Evolutionary conservation across 2,113 vertebrate genomes (phyloP), one percentile per base, ranked within the genome.

Genomic region (Zosterops borbonicus): DNA sequence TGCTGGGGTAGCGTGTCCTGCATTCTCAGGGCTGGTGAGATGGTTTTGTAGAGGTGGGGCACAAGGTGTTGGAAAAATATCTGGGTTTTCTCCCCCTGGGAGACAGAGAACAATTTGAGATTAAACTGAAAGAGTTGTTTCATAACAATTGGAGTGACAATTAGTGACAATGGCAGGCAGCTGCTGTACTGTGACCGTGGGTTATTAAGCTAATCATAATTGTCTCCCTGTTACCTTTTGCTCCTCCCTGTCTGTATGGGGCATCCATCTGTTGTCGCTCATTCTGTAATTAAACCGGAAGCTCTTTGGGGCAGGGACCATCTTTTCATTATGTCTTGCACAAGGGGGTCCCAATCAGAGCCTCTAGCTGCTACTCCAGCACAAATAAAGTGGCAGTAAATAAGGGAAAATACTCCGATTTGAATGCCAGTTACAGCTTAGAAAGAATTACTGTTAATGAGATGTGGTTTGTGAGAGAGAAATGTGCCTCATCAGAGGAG

Each of bases 191-290:
- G 78, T 79, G 95, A 94, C 92, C 79, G 3, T 0, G 9, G 94
- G 88, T 97, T 97, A 95, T 95, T 93, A 94, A 95, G 94, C 92
- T 97, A 94, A 97, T 94, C 96, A 92, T 94, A 95, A 96, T 95
- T 94, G 96, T 96, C 87, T 96, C 88, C 67, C 94, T 92, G 79
- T 90, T 96, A 96, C 95, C 95, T 97, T 91, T 91, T 56, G 86
- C 91, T 95, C 94, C 91, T 90, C 95, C 82, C 86, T 81, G 73
- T 93, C 94, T 93, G 95, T 94, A 92, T 95, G 96, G 93, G 90
- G 93, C 70, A 94, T 96, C 94, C 96, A 95, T 97, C 96, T 97
- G 97, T 93, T 95, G 95, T 95, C 24, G 13, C 94, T 92, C 65
- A 27, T 56, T 94, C 58, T 63, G 89, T 94, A 90, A 94, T 97